These are phyloP conservation scores for Herpetotheres cachinnans DNA, from an alignment of 2,113 vertebrate genomes.

Conservation along the genomic window DNA sequence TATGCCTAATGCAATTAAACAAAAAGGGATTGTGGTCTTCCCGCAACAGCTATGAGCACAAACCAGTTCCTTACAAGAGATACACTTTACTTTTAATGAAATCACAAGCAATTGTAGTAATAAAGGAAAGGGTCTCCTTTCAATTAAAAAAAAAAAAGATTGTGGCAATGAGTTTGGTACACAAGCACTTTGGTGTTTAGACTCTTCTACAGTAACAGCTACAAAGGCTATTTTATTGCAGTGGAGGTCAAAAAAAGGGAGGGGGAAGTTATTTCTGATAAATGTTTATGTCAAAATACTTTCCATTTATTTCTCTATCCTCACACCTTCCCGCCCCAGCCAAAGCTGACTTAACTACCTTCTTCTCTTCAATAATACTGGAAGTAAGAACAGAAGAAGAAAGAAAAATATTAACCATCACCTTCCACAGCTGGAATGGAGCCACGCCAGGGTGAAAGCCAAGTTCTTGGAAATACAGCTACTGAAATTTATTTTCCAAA, in stretches of 20 bases:
- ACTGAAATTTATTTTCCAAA: background rate
- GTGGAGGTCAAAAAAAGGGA: background rate
- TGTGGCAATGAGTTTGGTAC: background rate
- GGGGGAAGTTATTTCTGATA: background rate
- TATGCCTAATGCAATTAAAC: background rate
- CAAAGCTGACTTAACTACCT: background rate
- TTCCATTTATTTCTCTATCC: background rate
- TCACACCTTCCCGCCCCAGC: background rate
- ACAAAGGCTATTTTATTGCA: background rate
- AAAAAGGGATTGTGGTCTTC: background rate
- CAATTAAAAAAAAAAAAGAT: background rate
- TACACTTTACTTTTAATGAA: background rate
- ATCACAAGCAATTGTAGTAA: background rate
- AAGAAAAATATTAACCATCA: background rate
- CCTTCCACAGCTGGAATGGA: background rate
- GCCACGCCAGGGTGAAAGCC: background rate
- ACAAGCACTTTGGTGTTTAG: background rate
- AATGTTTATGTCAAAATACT: background rate
- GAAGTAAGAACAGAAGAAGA: background rate
- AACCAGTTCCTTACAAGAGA: background rate
- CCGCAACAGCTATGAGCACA: background rate
- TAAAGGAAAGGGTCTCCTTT: background rate
- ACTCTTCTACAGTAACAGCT: background rate
- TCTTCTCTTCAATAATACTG: background rate
- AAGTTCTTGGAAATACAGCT: background rate